Percentiles rank a stretch among this genome's conserved stretches.
Conservation (phyloP, 2,113 vertebrate species). For the Leptobrachium leishanense region DNA sequence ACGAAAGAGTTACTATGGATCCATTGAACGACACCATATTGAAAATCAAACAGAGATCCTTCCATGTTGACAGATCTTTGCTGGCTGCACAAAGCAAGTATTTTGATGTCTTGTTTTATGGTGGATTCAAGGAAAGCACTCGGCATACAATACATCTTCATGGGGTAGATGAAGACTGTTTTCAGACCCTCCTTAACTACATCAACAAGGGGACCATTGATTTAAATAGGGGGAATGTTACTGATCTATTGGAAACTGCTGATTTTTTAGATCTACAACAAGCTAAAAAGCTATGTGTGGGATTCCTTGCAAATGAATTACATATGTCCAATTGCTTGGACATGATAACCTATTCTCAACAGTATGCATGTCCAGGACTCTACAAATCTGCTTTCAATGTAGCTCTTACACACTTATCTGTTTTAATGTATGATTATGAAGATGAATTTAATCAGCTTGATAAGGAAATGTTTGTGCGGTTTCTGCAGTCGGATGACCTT, state of each 20-base stretch:
- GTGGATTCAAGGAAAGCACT: constrained; percentile 70
- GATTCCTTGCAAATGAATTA: constrained; percentile 81
- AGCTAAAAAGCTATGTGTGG: constrained; percentile 76
- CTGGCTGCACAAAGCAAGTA: constrained; percentile 77
- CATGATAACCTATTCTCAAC: constrained; percentile 78
- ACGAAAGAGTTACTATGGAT: constrained; percentile 24
- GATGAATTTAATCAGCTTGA: constrained; percentile 74
- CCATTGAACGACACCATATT: constrained; percentile 60
- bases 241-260: constrained; percentile 76
- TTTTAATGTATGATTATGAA: constrained; percentile 62
- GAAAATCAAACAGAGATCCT: constrained; percentile 69
- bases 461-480: constrained; percentile 70
- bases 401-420: constrained; percentile 77
- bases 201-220: constrained; percentile 61
- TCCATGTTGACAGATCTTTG: constrained; percentile 71
- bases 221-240: constrained; percentile 70
- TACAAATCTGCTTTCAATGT: constrained; percentile 68
- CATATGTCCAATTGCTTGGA: constrained; percentile 82
- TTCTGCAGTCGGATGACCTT: constrained; percentile 77
- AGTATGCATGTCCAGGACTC: constrained; percentile 69
- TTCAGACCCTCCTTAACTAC: constrained; percentile 73
- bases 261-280: constrained; percentile 78
- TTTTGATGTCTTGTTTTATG: constrained; percentile 83
- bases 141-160: constrained; percentile 68
- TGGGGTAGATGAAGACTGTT: constrained; percentile 66